A percentile compares a stretch with the other conserved stretches of the same genome.
phyloP scores from a whole-genome alignment of 2,888 invertebrate species.

The Campaea margaritaria region DNA sequence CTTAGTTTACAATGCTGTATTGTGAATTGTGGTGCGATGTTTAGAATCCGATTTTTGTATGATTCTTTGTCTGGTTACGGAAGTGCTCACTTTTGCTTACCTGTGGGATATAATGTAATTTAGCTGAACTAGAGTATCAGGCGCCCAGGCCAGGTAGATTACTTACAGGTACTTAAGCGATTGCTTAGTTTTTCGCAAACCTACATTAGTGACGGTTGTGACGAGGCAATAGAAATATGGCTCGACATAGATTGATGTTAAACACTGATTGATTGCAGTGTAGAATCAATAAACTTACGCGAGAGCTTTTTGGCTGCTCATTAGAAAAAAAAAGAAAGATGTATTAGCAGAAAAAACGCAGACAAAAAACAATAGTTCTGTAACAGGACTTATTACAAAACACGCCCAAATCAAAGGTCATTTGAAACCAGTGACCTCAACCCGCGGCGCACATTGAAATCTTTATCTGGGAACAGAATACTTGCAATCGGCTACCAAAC shows the following conservation, averaged over 20 bases:
- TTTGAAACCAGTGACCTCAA: conserved; percentile 16
- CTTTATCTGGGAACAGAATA: conserved; percentile 12
- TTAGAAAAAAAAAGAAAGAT: background rate
- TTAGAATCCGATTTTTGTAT: too few relatives aligned
- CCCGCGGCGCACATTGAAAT: conserved; percentile 10
- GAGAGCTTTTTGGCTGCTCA: background rate
- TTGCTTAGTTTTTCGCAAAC: conserved; percentile 3
- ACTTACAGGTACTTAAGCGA: background rate
- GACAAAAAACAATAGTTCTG: too few relatives aligned
- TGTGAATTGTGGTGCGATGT: too few relatives aligned
- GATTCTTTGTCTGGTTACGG: too few relatives aligned
- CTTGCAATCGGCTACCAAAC: conserved; percentile 10
- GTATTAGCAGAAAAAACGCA: background rate
- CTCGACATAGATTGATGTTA: background rate
- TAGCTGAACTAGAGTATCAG: background rate
- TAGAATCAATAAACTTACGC: background rate
- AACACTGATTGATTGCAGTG: background rate
- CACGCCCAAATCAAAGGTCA: conserved; percentile 8
- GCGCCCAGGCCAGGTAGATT: background rate
- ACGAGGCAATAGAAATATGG: background rate
- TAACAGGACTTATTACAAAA: conserved; percentile 3
- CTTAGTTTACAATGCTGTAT: background rate
- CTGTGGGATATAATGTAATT: too few relatives aligned
- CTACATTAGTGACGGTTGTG: background rate
- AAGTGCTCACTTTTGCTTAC: too few relatives aligned